These are phyloP conservation scores for Liopterus haemorrhoidalis DNA, from an alignment of 2,888 invertebrate species.

Conservation along the genomic window DNA sequence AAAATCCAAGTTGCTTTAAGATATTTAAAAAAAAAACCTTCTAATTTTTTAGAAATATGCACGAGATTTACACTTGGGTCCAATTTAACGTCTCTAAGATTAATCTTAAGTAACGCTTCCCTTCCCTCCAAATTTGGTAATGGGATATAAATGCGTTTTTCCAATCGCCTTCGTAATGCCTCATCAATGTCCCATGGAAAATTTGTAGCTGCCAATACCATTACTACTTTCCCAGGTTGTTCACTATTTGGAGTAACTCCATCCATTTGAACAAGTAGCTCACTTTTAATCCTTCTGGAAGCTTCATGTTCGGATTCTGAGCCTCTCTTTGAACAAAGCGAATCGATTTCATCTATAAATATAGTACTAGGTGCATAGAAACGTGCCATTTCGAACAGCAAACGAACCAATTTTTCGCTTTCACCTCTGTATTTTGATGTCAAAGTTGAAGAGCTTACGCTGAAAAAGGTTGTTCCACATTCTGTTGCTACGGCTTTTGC, in stretches of 20 bases:
- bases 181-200: slow-evolving; percentile 99
- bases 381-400: slow-evolving; percentile 97
- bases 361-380: slow-evolving; percentile 98
- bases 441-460: slow-evolving; percentile 92
- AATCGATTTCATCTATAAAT: slow-evolving; percentile 99
- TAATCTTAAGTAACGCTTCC: slow-evolving; percentile 81
- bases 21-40: too few relatives aligned
- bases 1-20: too few relatives aligned
- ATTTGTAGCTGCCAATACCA: slow-evolving; percentile 98
- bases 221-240: slow-evolving; percentile 70
- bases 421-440: slow-evolving; percentile 99
- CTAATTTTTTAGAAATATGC: slow-evolving; percentile 75
- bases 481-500: slow-evolving; percentile 98
- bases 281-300: slow-evolving; percentile 92
- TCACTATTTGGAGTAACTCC: slow-evolving; percentile 73
- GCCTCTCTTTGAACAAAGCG: slow-evolving; percentile 89
- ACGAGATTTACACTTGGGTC: slow-evolving; percentile 76
- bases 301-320: slow-evolving; percentile 97
- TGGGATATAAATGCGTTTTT: slow-evolving; percentile 97
- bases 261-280: slow-evolving; percentile 98
- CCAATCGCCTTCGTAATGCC: slow-evolving; percentile 87
- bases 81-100: slow-evolving; percentile 78
- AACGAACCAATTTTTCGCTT: slow-evolving; percentile 93
- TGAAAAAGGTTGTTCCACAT: slow-evolving; percentile 95
- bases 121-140: slow-evolving; percentile 80